Percentiles rank a stretch among this genome's conserved stretches.
Evolutionary conservation across 37 sponge, comb jelly and placozoan species (phyloP).

Genomic region (Tethya wilhelma): DNA sequence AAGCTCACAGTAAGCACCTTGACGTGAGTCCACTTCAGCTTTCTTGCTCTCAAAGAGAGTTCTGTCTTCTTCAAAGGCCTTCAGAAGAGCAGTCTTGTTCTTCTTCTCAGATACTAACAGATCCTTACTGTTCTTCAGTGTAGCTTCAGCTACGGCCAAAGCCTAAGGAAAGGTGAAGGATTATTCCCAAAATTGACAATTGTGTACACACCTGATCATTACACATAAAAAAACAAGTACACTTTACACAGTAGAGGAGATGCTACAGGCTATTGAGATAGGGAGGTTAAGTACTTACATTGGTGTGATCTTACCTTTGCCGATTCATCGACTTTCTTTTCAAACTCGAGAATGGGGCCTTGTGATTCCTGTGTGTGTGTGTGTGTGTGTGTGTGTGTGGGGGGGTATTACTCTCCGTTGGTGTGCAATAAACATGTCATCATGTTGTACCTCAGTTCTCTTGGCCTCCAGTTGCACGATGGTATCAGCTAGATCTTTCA

Average conservation of each 20-base stretch:
- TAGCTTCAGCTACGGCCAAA: constrained; percentile 65
- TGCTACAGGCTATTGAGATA: background rate
- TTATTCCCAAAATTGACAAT: background rate
- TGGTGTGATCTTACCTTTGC: constrained; percentile 45
- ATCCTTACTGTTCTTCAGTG: constrained; percentile 66
- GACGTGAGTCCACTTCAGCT: constrained; percentile 17
- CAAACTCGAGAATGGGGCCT: constrained; percentile 55
- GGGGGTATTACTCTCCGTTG: too few relatives aligned
- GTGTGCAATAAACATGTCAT: too few relatives aligned
- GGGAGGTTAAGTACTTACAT: background rate
- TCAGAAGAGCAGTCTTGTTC: constrained; percentile 33
- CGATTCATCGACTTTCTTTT: constrained; percentile 48
- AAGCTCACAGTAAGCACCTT: constrained; percentile 13
- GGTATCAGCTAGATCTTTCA: constrained; percentile 13
- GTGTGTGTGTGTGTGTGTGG: too few relatives aligned
- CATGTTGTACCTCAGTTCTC: constrained; percentile 42
- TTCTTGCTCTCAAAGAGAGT: constrained; percentile 13
- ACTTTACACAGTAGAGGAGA: too few relatives aligned
- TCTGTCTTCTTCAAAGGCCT: constrained; percentile 60
- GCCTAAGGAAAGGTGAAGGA: constrained; percentile 25
- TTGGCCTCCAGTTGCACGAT: constrained; percentile 59
- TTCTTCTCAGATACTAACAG: constrained; percentile 62
- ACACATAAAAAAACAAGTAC: background rate
- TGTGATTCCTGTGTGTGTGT: constrained; percentile 57
- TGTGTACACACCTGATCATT: background rate